Evolutionary conservation across 1,140 invertebrate genomes (phyloP), one percentile per base, ranked within the genome.

Genomic region (Macrostomum lignano): DNA sequence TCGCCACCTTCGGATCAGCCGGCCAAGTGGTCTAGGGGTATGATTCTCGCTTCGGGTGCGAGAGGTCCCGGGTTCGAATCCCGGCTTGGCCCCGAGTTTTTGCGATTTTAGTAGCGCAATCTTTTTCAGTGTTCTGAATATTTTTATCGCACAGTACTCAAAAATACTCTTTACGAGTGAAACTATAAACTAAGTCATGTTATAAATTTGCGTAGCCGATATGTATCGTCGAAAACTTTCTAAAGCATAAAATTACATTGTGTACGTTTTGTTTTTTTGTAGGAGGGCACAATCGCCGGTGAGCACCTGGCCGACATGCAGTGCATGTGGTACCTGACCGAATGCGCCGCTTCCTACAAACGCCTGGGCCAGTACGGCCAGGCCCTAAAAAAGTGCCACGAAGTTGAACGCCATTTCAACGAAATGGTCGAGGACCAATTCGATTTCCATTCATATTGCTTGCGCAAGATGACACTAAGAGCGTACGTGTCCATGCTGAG

Each of bases 301-400:
- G 86, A 96, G 52, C 93, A 88, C 52, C 61, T 98, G 7, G 94
- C 93, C 55, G 91, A 98, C 59, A 98, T 98, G 88, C 91, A 98
- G 52, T 98, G 91, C 46, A 94, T 98, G 84, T 94, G 88, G 86
- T 96, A 86, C 64, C 81, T 93, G 59, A 86, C 77, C 3, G 88
- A 94, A 58, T 78, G 75, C 52, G 86, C 86, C 2, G 60, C 72
- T 25, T 74, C 84, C 11, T 91, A 79, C 51, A 71, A 81, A 52
- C 66, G 77, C 28, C 52, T 74, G 33, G 72, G 70, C 33, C 73
- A 81, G 46, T 93, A 72, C 65, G 91, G 91, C 4, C 81, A 96
- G 39, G 69, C 88, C 0, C 61, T 98, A 7, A 91, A 91, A 52
- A 93, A 93, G 58, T 94, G 86, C 43, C 79, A 91, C 51, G 82